These are phyloP conservation scores for Machaerirhynchus nigripectus DNA, from an alignment of 2,113 vertebrate genomes.

Conservation along the genomic window DNA sequence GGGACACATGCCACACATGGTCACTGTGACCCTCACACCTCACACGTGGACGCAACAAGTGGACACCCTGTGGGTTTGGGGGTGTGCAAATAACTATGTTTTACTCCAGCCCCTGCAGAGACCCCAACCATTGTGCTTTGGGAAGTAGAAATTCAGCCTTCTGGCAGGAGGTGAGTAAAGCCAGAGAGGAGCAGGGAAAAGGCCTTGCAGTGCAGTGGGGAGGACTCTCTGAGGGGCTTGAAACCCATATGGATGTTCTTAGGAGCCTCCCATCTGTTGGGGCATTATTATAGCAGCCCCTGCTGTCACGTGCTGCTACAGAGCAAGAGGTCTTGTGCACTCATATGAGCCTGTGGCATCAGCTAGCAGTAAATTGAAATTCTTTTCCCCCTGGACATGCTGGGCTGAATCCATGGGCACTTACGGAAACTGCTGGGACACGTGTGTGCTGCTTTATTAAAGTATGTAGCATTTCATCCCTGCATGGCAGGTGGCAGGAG, in stretches of 20 bases:
- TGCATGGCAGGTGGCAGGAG: neutral
- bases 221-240: neutral
- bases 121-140: neutral
- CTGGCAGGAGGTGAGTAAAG: neutral
- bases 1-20: too few species aligned
- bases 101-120: neutral
- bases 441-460: neutral
- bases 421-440: neutral
- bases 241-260: neutral
- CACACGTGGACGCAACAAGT: neutral
- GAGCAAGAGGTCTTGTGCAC: neutral
- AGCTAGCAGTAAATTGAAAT: neutral
- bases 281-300: neutral
- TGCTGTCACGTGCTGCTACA: accelerated
- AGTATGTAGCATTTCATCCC: neutral
- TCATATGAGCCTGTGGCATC: neutral
- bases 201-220: neutral
- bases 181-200: neutral
- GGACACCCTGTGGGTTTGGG: neutral
- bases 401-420: neutral
- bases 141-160: neutral
- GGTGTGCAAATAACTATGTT: neutral
- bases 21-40: neutral
- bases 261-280: neutral
- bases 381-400: neutral